A percentile compares a stretch with the other conserved stretches of the same genome.
These are phyloP conservation scores for Barnardius zonarius DNA, from an alignment of 2,113 vertebrate genomes.

Conservation along the genomic window DNA sequence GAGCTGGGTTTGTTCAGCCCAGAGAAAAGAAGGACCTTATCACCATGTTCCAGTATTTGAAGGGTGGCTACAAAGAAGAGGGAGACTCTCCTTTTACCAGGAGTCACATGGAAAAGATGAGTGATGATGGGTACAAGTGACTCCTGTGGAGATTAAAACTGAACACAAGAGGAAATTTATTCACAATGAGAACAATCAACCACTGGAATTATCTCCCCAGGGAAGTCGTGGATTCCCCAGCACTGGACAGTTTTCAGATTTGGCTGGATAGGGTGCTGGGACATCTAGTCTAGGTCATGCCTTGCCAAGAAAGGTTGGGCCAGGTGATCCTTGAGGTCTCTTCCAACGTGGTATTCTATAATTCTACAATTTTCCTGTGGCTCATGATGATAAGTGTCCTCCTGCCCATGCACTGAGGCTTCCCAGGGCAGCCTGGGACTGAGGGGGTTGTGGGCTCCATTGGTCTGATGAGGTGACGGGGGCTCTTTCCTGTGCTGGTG, in stretches of 20 bases:
- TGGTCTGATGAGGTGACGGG: background rate
- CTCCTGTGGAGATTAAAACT: background rate
- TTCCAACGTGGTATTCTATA: background rate
- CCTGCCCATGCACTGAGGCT: background rate
- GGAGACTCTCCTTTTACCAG: background rate
- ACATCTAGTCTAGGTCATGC: background rate
- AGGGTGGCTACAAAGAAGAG: background rate
- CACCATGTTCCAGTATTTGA: background rate
- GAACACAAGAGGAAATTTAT: background rate
- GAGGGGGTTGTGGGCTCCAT: background rate
- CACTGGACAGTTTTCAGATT: background rate
- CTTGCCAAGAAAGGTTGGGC: background rate
- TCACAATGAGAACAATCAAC: background rate
- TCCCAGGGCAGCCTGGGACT: fast-evolving
- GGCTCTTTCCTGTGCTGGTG: fast-evolving
- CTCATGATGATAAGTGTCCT: background rate
- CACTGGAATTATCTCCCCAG: background rate
- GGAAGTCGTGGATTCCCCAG: background rate
- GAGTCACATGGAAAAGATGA: background rate
- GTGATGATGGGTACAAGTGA: background rate
- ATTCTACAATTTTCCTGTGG: background rate
- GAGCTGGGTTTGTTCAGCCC: background rate
- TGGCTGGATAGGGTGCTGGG: background rate
- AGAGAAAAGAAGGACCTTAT: background rate
- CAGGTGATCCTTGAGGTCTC: background rate